Evolutionary conservation across 1,140 invertebrate species (phyloP).

Genomic region (Drosophila setifemur): DNA sequence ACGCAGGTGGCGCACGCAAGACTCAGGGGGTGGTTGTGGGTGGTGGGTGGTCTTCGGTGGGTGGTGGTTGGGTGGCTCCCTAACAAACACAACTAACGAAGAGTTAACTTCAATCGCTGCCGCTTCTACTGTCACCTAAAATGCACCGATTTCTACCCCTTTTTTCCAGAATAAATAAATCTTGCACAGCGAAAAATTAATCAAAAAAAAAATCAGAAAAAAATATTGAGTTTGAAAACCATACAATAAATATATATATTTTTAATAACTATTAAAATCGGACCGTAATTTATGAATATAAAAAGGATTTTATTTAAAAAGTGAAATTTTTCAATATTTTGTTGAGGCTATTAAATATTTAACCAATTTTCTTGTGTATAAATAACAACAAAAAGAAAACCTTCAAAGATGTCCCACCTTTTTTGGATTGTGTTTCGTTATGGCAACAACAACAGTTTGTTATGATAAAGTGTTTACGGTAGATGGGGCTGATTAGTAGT

Average conservation of each 20-base stretch:
- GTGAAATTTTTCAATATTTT: background rate
- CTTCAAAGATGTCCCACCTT: background rate
- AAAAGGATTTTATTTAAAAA: background rate
- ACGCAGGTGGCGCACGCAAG: conserved; percentile 56
- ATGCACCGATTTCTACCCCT: conserved; percentile 14
- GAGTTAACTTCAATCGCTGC: conserved; percentile 47
- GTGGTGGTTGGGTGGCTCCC: background rate
- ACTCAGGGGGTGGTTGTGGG: conserved; percentile 1
- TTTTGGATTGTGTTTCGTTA: background rate
- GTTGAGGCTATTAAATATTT: too few species aligned
- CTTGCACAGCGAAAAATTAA: conserved; percentile 4
- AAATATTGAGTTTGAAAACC: background rate
- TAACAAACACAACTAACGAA: conserved; percentile 52
- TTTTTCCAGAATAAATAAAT: conserved; percentile 4
- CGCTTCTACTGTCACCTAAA: conserved; percentile 28
- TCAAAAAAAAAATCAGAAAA: background rate
- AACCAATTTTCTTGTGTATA: too few species aligned
- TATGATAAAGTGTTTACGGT: background rate
- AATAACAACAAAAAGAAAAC: too few species aligned
- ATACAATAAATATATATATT: too few species aligned
- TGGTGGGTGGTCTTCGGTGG: background rate
- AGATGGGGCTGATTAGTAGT: conserved; percentile 4
- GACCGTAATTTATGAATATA: too few species aligned
- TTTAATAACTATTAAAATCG: too few species aligned
- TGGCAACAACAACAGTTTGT: background rate